Percentiles rank a stretch among this genome's conserved stretches.
Evolutionary conservation across 2,888 invertebrate species (phyloP).

Genomic region (Tipula unca): DNA sequence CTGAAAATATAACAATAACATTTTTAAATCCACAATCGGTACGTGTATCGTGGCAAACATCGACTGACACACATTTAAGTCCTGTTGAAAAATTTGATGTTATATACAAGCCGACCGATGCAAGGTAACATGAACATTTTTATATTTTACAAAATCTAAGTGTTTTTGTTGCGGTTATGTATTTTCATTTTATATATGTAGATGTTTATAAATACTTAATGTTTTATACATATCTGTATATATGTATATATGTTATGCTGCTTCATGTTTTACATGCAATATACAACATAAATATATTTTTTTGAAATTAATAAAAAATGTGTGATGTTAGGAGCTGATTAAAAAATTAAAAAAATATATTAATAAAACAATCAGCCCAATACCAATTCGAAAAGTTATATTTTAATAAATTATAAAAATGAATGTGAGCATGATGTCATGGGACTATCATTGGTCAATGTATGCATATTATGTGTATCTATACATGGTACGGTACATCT

Average conservation of each 20-base stretch:
- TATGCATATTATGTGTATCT: background rate
- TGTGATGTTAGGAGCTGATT: background rate
- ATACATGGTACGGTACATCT: background rate
- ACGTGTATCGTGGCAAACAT: constrained; percentile 78
- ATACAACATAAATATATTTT: background rate
- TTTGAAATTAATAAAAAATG: background rate
- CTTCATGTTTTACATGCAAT: background rate
- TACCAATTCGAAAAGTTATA: no score
- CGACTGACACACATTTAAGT: constrained; percentile 53
- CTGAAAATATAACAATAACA: constrained; percentile 83
- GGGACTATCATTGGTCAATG: background rate
- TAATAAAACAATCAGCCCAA: no score
- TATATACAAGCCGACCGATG: constrained; percentile 82
- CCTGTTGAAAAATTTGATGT: constrained; percentile 81
- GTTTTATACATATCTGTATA: no score
- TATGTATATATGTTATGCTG: background rate
- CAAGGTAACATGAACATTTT: constrained; percentile 56
- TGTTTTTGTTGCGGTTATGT: constrained; percentile 15
- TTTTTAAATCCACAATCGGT: constrained; percentile 80
- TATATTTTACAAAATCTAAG: background rate
- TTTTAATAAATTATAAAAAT: no score
- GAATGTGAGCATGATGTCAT: background rate
- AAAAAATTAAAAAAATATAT: no score
- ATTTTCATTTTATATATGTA: no score
- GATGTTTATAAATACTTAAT: background rate